phyloP scores from a whole-genome alignment of 2,888 invertebrate genomes.

The Fragum fragum region DNA sequence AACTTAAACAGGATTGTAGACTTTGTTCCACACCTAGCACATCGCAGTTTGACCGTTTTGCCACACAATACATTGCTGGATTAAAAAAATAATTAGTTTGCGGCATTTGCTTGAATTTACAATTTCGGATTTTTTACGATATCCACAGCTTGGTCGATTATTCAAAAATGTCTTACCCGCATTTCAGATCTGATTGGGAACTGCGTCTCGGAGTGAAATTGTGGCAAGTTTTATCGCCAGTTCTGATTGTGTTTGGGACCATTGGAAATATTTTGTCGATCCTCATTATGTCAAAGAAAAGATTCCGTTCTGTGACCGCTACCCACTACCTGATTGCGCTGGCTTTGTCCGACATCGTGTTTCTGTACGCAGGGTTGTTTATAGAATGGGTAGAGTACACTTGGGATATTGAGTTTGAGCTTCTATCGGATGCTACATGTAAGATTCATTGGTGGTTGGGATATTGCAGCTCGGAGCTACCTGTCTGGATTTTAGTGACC shows the following conservation, averaged over 20 bases:
- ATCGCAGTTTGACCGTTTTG: no score
- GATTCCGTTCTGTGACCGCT: constrained; percentile 67
- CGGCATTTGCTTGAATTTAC: no score
- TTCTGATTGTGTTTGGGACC: constrained; percentile 75
- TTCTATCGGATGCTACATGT: constrained; percentile 51
- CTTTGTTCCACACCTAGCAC: no score
- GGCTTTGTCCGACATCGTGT: constrained; percentile 68
- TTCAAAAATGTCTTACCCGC: constrained; percentile 28
- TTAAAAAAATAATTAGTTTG: no score
- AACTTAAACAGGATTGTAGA: no score
- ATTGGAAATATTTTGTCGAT: constrained; percentile 76
- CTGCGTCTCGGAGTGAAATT: constrained; percentile 45
- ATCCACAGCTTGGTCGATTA: no score
- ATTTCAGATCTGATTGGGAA: constrained; percentile 52
- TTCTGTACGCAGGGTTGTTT: constrained; percentile 74
- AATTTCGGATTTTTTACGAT: no score
- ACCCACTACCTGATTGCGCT: constrained; percentile 73
- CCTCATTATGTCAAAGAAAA: constrained; percentile 61
- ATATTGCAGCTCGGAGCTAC: constrained; percentile 74
- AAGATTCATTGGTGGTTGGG: constrained; percentile 75
- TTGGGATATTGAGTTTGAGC: constrained; percentile 65
- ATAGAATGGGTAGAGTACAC: constrained; percentile 67
- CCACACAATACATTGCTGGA: no score
- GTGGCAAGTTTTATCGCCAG: constrained; percentile 70
- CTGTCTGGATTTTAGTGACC: constrained; percentile 78